Conservation (phyloP, 2,113 vertebrate species). For the Ia io region DNA sequence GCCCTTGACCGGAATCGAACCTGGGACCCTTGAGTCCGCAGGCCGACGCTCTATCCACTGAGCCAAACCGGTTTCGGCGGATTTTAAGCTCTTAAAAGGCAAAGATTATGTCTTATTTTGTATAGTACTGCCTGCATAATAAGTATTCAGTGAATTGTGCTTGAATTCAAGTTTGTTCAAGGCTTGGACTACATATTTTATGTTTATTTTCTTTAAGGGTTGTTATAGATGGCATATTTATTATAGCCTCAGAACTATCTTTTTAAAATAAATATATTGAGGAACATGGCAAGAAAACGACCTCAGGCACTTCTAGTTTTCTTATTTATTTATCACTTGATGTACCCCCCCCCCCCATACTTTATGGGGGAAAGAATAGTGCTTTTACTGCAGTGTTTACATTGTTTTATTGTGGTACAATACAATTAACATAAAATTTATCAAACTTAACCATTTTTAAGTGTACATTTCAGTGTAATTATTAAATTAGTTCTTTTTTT, state of each 20-base stretch:
- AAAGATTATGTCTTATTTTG: not conserved
- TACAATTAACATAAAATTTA: not conserved
- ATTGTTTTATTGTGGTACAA: not conserved
- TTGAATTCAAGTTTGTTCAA: not conserved
- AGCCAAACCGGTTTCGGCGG: too few species aligned
- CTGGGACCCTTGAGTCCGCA: too few species aligned
- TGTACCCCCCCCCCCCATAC: not conserved
- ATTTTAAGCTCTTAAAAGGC: constrained; percentile 11
- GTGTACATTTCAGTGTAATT: not conserved
- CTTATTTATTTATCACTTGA: not conserved
- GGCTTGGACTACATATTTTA: not conserved
- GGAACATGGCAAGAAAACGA: not conserved
- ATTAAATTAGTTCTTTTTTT: not conserved
- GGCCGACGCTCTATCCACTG: too few species aligned
- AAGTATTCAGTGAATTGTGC: not conserved
- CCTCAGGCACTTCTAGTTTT: not conserved
- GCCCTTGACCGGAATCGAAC: too few species aligned
- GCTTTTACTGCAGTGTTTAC: not conserved
- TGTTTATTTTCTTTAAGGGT: not conserved
- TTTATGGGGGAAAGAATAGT: not conserved
- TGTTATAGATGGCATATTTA: not conserved
- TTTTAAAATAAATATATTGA: not conserved
- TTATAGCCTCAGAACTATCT: not conserved
- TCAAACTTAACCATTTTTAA: not conserved
- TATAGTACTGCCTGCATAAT: not conserved